phyloP scores from a whole-genome alignment of 2,888 invertebrate species.

The Acrobasis suavella region DNA sequence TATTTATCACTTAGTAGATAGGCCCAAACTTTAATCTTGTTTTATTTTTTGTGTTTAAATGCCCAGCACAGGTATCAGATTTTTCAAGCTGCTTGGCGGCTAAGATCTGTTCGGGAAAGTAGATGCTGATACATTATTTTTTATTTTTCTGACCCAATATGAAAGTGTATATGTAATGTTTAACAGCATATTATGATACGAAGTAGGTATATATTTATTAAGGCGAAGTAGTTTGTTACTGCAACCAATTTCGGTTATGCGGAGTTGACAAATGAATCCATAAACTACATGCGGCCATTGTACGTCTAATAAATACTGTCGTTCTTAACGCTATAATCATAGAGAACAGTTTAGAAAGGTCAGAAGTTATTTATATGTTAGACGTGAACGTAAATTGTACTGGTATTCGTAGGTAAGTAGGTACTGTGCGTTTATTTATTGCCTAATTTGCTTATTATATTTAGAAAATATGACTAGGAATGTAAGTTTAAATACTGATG shows the following conservation, averaged over 20 bases:
- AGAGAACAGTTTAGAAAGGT: not conserved
- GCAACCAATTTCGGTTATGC: not conserved
- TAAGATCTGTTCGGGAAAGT: too few species aligned
- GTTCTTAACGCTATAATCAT: not conserved
- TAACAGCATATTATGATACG: not conserved
- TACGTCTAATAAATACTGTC: conserved; percentile 1
- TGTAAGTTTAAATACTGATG: not conserved
- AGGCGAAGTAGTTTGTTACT: not conserved
- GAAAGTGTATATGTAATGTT: too few species aligned
- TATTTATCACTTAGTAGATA: too few species aligned
- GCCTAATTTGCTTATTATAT: conserved; percentile 26
- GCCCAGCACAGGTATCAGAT: too few species aligned
- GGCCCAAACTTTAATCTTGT: too few species aligned
- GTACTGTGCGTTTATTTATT: not conserved
- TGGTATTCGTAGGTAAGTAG: too few species aligned
- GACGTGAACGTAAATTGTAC: conserved; percentile 3
- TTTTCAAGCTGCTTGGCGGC: too few species aligned
- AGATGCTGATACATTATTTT: too few species aligned
- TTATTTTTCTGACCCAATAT: too few species aligned
- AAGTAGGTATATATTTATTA: not conserved
- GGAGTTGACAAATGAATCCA: conserved; percentile 13
- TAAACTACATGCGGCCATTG: not conserved
- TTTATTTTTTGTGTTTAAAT: too few species aligned
- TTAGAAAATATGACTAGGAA: conserved; percentile 25
- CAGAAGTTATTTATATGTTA: not conserved